A percentile compares a stretch with the other conserved stretches of the same genome.
phyloP scores from a whole-genome alignment of 2,888 invertebrate genomes.

The Gastrophysa polygoni region DNA sequence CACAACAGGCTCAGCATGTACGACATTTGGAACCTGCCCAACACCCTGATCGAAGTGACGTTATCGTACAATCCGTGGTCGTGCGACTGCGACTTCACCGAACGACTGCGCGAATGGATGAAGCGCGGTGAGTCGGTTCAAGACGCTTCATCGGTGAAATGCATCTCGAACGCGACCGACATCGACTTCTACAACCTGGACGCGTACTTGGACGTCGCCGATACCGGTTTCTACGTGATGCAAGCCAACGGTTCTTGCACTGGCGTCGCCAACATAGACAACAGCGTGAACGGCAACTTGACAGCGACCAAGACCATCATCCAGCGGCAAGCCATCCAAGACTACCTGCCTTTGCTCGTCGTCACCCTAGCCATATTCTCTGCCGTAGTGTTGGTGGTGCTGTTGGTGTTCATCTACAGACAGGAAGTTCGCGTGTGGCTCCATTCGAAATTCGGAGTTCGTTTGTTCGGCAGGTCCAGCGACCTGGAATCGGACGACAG shows the following conservation, averaged over 20 bases:
- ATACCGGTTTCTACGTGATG: conserved; percentile 66
- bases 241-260: conserved; percentile 69
- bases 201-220: conserved; percentile 63
- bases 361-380: conserved; percentile 73
- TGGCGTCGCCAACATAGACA: conserved; percentile 70
- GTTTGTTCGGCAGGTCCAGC: conserved; percentile 73
- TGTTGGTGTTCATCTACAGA: conserved; percentile 76
- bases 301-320: conserved; percentile 75
- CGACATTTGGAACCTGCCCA: conserved; percentile 74
- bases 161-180: conserved; percentile 70
- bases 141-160: conserved; percentile 70
- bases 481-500: conserved; percentile 74
- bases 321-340: conserved; percentile 72
- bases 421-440: conserved; percentile 84
- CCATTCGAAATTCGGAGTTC: conserved; percentile 79
- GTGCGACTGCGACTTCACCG: conserved; percentile 81
- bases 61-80: conserved; percentile 80
- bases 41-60: conserved; percentile 68
- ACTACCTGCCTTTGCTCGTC: conserved; percentile 77
- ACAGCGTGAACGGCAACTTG: conserved; percentile 73
- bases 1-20: conserved; percentile 73
- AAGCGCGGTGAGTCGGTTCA: conserved; percentile 69
- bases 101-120: conserved; percentile 78
- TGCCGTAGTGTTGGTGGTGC: conserved; percentile 68
- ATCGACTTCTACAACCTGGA: conserved; percentile 65